phyloP scores from a whole-genome alignment of 2,888 invertebrate genomes.

The Amphipyra berbera region DNA sequence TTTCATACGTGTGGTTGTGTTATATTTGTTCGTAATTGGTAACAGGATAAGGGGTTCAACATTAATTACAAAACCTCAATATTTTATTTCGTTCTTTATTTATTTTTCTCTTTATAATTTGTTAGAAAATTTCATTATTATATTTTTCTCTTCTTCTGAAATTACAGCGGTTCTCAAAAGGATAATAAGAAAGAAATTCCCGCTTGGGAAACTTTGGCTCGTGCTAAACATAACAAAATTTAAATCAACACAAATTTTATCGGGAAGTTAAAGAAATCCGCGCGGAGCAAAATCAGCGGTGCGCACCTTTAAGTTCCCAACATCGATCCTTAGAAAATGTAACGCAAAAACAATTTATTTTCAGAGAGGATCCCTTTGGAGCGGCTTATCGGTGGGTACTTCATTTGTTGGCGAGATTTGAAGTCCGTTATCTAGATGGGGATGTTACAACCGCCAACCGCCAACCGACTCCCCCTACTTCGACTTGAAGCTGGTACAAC shows the following conservation, averaged over 20 bases:
- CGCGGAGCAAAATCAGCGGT: conserved; percentile 42
- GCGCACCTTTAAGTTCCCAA: conserved; percentile 55
- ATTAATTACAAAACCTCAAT: conserved; percentile 25
- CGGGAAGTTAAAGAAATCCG: conserved; percentile 44
- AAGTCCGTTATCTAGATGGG: conserved; percentile 60
- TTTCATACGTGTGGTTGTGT: conserved; percentile 11
- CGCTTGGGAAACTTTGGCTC: conserved; percentile 25
- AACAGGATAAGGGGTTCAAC: conserved; percentile 26
- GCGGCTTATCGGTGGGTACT: conserved; percentile 65
- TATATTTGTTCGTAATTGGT: conserved; percentile 37
- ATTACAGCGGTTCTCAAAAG: conserved; percentile 22
- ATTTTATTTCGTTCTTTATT: conserved; percentile 12
- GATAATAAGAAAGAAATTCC: conserved; percentile 27
- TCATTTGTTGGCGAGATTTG: conserved; percentile 64
- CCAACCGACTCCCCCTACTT: conserved; percentile 19
- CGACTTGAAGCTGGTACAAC: conserved; percentile 28
- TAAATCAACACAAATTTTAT: conserved; percentile 52
- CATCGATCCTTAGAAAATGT: conserved; percentile 52
- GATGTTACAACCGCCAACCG: conserved; percentile 35
- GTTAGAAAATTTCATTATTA: no score
- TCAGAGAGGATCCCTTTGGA: conserved; percentile 32
- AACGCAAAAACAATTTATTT: conserved; percentile 60
- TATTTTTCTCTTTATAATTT: conserved; percentile 2
- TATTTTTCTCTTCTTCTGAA: neutral
- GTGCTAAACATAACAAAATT: conserved; percentile 50